Conservation (phyloP, 1,140 invertebrate species). For the Acromyrmex echinatior region DNA sequence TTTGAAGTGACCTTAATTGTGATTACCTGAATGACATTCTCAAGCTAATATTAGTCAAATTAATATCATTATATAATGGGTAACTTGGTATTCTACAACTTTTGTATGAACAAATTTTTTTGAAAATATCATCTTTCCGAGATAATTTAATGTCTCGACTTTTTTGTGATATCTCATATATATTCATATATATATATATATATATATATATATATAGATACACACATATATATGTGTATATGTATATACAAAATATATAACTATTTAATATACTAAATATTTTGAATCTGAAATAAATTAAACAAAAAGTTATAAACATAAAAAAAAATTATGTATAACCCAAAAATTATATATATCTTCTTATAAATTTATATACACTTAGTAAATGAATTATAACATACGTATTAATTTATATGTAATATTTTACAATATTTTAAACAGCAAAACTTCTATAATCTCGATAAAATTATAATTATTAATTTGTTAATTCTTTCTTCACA, state of each 20-base stretch:
- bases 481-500: neutral
- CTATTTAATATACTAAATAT: slow-evolving; percentile 28
- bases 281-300: neutral
- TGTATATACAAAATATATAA: neutral
- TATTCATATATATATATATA: no score
- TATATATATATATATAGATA: no score
- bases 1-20: no score
- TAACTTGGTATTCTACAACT: no score
- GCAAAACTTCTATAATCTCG: neutral
- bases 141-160: no score
- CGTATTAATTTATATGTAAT: neutral
- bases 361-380: neutral
- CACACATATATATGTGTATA: no score
- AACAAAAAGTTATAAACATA: neutral
- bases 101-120: no score
- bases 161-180: no score
- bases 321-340: slow-evolving; percentile 15
- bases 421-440: neutral
- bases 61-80: no score
- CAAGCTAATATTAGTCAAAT: no score
- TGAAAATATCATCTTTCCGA: no score
- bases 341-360: slow-evolving; percentile 3
- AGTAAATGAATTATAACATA: neutral
- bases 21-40: no score
- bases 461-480: slow-evolving; percentile 10